phyloP scores from a whole-genome alignment of 2,113 vertebrate species.

The Typhlomys cinereus region DNA sequence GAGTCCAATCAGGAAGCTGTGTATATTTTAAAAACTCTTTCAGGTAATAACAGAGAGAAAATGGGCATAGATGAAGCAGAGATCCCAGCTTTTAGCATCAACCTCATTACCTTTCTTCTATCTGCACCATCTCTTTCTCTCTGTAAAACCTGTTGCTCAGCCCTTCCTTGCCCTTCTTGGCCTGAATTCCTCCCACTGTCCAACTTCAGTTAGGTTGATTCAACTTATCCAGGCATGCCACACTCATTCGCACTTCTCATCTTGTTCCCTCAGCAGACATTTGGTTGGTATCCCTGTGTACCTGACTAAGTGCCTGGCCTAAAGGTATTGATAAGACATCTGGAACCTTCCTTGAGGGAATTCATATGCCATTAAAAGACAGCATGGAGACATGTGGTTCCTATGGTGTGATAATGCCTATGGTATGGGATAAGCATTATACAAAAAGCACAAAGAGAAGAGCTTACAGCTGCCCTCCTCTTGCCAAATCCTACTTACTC shows the following conservation, averaged over 20 bases:
- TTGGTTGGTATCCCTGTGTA: background rate
- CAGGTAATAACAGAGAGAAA: background rate
- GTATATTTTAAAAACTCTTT: conserved; percentile 31
- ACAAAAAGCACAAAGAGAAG: background rate
- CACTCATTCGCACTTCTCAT: background rate
- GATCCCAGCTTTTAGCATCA: background rate
- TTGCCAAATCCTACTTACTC: background rate
- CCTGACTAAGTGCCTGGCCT: background rate
- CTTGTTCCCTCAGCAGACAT: background rate
- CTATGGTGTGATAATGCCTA: background rate
- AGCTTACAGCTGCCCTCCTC: background rate
- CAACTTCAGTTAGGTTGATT: conserved; percentile 11
- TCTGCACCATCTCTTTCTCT: background rate
- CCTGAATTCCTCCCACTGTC: background rate
- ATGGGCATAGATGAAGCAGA: background rate
- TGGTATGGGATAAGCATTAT: background rate
- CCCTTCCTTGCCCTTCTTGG: background rate
- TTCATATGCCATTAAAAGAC: background rate
- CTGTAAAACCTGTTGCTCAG: background rate
- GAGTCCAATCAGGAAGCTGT: too few relatives aligned
- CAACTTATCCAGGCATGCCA: background rate
- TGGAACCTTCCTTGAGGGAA: background rate
- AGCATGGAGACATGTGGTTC: background rate
- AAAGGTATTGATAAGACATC: background rate
- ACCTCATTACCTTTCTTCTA: background rate